Conservation (phyloP, 2,113 vertebrate genomes). For the Ahaetulla prasina region DNA sequence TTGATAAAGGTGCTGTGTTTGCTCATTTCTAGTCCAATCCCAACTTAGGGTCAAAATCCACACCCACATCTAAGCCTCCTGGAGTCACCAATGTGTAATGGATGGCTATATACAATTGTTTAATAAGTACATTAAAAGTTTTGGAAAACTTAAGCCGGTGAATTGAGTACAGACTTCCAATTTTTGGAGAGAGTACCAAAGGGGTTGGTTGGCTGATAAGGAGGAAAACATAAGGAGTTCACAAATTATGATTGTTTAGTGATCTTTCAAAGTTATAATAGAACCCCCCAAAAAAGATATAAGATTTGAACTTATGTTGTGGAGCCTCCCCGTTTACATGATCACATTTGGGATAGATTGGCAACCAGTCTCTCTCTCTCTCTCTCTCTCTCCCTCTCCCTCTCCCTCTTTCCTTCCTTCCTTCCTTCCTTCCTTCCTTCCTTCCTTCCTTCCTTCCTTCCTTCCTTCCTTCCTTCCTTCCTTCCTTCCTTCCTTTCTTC, state of each 20-base stretch:
- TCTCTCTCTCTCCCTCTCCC: accelerated
- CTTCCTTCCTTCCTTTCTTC: too few relatives aligned
- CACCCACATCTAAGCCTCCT: not conserved
- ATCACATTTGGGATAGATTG: not conserved
- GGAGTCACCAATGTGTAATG: too few relatives aligned
- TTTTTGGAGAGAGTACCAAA: not conserved
- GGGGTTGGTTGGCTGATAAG: not conserved
- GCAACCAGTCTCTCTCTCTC: not conserved
- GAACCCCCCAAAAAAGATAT: not conserved
- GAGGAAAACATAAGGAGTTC: not conserved
- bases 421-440: too few relatives aligned
- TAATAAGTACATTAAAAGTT: too few relatives aligned
- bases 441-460: too few relatives aligned
- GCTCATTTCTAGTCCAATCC: not conserved
- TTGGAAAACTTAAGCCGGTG: too few relatives aligned
- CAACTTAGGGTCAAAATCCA: not conserved
- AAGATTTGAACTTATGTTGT: not conserved
- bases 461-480: too few relatives aligned
- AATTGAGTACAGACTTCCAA: not conserved
- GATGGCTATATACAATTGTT: too few relatives aligned
- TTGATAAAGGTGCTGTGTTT: too few relatives aligned
- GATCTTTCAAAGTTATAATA: not conserved
- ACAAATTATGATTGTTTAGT: too few relatives aligned
- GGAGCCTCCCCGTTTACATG: too few relatives aligned
- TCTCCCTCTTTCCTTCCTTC: too few relatives aligned